These are phyloP conservation scores for Camelus dromedarius DNA, from an alignment of 2,113 vertebrate genomes.

Conservation along the genomic window DNA sequence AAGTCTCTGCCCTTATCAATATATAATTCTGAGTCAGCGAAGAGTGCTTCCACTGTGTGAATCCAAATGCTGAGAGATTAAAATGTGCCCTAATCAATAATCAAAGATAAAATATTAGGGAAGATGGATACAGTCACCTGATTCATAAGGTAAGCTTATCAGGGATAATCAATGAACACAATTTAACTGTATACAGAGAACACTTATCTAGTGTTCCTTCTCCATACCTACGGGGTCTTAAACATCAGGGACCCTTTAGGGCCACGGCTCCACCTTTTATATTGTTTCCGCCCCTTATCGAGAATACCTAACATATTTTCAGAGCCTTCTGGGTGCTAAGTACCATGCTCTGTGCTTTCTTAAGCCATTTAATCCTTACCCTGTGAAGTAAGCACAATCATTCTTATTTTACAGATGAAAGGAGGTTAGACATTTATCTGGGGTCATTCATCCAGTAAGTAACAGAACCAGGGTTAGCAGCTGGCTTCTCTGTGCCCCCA, in stretches of 20 bases:
- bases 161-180: neutral
- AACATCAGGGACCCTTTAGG: neutral
- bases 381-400: neutral
- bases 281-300: neutral
- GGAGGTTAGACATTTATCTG: neutral
- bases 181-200: neutral
- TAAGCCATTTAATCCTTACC: neutral
- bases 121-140: neutral
- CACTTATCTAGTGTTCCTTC: neutral
- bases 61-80: neutral
- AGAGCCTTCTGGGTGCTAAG: neutral
- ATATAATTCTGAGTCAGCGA: neutral
- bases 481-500: neutral
- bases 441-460: neutral
- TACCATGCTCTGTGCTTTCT: neutral
- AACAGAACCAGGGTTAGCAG: neutral
- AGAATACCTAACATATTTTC: neutral
- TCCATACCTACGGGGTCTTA: neutral
- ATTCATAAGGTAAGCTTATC: neutral
- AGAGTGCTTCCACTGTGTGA: neutral
- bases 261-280: neutral
- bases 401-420: neutral
- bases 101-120: neutral
- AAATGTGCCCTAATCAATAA: slow-evolving; percentile 1
- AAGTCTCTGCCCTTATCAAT: neutral